Base-by-base conservation (phyloP, 2,888 invertebrate species). In the Pterostichus niger region DNA sequence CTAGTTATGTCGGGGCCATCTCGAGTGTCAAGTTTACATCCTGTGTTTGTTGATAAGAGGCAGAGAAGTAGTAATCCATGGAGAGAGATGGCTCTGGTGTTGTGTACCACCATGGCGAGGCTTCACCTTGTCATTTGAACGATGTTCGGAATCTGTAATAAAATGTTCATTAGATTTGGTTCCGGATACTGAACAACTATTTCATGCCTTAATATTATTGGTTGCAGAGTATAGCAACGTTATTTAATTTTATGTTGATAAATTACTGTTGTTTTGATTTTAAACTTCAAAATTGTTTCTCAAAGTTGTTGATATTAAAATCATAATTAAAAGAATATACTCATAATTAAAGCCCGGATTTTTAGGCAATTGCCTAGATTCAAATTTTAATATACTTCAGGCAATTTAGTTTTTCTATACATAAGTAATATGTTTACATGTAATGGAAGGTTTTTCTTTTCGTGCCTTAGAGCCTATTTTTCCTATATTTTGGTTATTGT, bases 1-100 rank as follows among this genome's bases (percentile, higher is more conserved):
- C n/a, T 91, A 84, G 83, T 89, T 88, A 80, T 88, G 87, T 79
- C 91, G 84, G 78, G 44, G n/a, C 13, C 54, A n/a, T 44, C 15
- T 15, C 15, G 13, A 11, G 49, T 13, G 59, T 5, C 49, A 10
- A 44, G 10, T 31, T 52, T n/a, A 31, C 52, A 75, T 17, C 31
- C 31, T 33, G 33, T 40, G 11, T 5, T 40, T 3, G 56, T 9
- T 11, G 77, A 40, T 35, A 77, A 31, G 9, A 77, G 56, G 4
- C 56, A 24, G 17, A 24, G 31, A 24, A 75, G 40, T 59, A 82
- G 82, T 13, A 77, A 59, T 59, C 80, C 82, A 46, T 59, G 59
- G 7, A 82, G 40, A 33, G 59, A 35, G 11, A 82, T 59, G 75
- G 33, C 33, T 40, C 35, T 80, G 80, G 80, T 80, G 80, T 68